phyloP scores from a whole-genome alignment of 2,888 invertebrate species.

The Chymomyza amoena region DNA sequence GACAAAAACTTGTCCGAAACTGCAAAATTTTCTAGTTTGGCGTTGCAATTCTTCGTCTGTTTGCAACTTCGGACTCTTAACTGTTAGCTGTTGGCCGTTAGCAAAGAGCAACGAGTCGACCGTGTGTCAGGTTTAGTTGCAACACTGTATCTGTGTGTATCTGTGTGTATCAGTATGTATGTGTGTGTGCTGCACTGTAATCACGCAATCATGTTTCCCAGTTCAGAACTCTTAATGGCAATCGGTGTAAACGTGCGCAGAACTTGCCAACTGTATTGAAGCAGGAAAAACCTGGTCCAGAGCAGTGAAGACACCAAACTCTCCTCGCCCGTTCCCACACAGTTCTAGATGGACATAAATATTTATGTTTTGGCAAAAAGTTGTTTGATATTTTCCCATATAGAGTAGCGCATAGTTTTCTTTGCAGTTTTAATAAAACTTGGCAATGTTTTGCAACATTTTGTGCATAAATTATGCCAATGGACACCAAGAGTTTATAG shows the following conservation, averaged over 20 bases:
- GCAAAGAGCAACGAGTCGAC: background rate
- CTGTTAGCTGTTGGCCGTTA: background rate
- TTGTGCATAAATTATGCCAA: constrained; percentile 62
- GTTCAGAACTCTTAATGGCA: constrained; percentile 70
- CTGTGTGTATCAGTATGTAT: constrained; percentile 15
- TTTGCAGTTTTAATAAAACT: constrained; percentile 56
- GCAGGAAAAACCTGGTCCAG: constrained; percentile 8
- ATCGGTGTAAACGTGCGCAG: constrained; percentile 68
- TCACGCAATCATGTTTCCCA: constrained; percentile 72
- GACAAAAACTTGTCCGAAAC: constrained; percentile 49
- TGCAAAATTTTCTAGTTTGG: constrained; percentile 44
- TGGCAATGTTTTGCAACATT: constrained; percentile 66
- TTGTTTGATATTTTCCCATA: constrained; percentile 62
- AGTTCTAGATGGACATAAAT: constrained; percentile 66
- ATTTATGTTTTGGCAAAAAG: constrained; percentile 71
- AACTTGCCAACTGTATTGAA: constrained; percentile 44
- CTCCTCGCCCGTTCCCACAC: constrained; percentile 7
- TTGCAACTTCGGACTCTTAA: constrained; percentile 32
- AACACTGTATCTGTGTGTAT: background rate
- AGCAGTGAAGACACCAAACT: background rate
- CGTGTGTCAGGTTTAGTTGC: background rate
- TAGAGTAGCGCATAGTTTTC: constrained; percentile 33
- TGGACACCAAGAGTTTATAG: constrained; percentile 14
- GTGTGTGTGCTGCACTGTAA: constrained; percentile 57
- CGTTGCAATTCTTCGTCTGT: constrained; percentile 46